These are phyloP conservation scores for Pollimyrus isidori DNA, from an alignment of 2,113 vertebrate genomes.

Conservation along the genomic window DNA sequence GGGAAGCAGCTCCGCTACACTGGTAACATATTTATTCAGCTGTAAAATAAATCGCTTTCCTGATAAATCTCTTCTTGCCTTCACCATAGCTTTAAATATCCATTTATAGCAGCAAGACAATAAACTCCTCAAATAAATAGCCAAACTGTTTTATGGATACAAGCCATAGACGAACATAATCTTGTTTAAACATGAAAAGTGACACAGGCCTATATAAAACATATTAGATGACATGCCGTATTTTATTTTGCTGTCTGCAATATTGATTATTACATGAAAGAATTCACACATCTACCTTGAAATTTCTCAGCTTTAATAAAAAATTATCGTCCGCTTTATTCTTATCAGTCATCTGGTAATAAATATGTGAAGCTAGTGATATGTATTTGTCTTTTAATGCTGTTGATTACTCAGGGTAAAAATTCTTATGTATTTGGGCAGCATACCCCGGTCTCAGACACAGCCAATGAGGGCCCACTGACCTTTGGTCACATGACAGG, in stretches of 20 bases:
- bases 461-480: background rate
- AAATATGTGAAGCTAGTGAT: background rate
- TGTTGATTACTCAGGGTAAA: background rate
- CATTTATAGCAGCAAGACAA: background rate
- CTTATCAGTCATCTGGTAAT: background rate
- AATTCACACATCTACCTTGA: background rate
- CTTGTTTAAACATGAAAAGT: background rate
- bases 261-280: background rate
- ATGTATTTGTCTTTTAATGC: background rate
- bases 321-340: background rate
- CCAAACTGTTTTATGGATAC: background rate
- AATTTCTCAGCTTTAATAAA: background rate
- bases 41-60: slow-evolving; percentile 2
- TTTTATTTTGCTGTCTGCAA: background rate
- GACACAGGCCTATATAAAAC: background rate
- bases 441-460: background rate
- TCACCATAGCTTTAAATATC: background rate
- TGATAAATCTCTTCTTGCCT: slow-evolving; percentile 2
- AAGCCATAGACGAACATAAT: background rate
- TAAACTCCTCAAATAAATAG: background rate
- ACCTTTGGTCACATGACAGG: slow-evolving; percentile 9
- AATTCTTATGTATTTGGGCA: background rate
- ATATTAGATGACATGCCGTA: background rate
- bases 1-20: background rate
- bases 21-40: background rate